These are phyloP conservation scores for Mus caroli DNA, from an alignment of 2,797 vertebrate genomes.

Conservation along the genomic window DNA sequence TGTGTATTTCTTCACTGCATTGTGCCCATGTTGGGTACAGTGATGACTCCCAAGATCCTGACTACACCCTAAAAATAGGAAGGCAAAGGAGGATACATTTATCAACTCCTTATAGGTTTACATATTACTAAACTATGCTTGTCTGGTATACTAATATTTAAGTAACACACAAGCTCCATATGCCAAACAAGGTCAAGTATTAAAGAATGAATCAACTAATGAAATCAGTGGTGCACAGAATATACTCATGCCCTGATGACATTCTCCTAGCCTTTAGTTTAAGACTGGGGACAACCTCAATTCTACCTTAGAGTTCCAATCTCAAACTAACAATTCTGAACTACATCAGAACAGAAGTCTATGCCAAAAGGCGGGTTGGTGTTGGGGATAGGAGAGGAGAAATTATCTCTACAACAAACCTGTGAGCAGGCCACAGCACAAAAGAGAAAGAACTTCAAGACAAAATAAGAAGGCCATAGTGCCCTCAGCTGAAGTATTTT, in stretches of 20 bases:
- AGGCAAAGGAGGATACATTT: not conserved
- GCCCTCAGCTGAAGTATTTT: not conserved
- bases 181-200: not conserved
- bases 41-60: not conserved
- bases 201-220: not conserved
- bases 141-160: not conserved
- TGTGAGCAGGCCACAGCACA: too few species aligned
- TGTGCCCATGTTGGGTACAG: not conserved
- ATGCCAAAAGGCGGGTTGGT: not conserved
- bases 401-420: not conserved
- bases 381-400: fast-evolving
- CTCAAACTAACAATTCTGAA: not conserved
- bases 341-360: not conserved
- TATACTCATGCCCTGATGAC: not conserved
- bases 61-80: not conserved
- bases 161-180: not conserved
- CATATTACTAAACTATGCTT: not conserved
- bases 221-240: not conserved
- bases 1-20: not conserved
- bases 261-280: not conserved
- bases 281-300: not conserved
- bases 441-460: not conserved
- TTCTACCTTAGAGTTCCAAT: not conserved
- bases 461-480: not conserved
- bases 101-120: not conserved